Evolutionary conservation across 2,113 vertebrate genomes (phyloP).

Genomic region (Oncorhynchus masou): DNA sequence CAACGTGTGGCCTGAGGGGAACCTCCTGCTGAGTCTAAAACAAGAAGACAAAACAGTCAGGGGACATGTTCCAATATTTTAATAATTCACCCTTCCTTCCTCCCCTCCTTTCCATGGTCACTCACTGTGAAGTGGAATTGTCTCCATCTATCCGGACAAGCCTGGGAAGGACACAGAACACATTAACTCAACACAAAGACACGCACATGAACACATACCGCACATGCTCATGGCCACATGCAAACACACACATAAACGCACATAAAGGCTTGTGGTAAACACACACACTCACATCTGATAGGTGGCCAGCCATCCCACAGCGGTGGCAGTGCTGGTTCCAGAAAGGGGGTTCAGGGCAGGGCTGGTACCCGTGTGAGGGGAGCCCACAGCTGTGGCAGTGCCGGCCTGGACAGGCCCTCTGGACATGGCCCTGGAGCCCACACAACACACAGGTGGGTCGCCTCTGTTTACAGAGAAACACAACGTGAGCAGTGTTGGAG

Average conservation of each 20-base stretch:
- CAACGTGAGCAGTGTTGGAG: neutral
- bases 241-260: neutral
- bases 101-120: neutral
- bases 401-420: constrained; percentile 47
- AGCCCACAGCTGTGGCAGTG: constrained; percentile 59
- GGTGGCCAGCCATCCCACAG: constrained; percentile 61
- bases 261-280: neutral
- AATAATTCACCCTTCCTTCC: neutral
- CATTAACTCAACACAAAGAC: too few relatives aligned
- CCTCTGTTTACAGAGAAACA: constrained; percentile 42
- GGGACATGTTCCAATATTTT: neutral
- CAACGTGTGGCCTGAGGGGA: constrained; percentile 32
- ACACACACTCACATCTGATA: constrained; percentile 52
- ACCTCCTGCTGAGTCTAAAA: constrained; percentile 19
- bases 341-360: constrained; percentile 48
- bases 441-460: constrained; percentile 57
- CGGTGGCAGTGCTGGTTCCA: constrained; percentile 67
- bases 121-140: constrained; percentile 67
- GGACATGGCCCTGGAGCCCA: constrained; percentile 59
- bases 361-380: constrained; percentile 40
- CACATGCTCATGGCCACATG: neutral
- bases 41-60: neutral
- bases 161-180: constrained; percentile 39
- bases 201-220: too few relatives aligned
- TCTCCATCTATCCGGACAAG: constrained; percentile 65